Conservation (phyloP, 2,113 vertebrate species). For the Riparia riparia region DNA sequence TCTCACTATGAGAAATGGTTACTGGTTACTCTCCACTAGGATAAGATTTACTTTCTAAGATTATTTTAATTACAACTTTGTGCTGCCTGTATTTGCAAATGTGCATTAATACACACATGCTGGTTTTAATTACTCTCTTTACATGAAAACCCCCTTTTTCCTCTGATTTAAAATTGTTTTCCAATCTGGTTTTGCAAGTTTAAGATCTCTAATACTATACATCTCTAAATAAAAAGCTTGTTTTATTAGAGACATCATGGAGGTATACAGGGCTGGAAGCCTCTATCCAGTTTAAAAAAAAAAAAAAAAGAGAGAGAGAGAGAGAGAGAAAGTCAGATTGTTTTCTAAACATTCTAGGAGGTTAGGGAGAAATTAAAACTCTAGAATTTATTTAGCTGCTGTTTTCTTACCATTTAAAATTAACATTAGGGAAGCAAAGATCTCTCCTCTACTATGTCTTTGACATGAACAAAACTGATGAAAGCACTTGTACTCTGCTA, state of each 20-base stretch:
- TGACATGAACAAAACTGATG: background rate
- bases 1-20: background rate
- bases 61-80: background rate
- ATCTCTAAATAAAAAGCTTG: background rate
- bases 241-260: background rate
- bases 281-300: background rate
- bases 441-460: background rate
- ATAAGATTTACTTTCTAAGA: background rate
- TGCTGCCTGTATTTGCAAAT: background rate
- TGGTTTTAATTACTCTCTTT: background rate
- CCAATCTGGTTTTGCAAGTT: background rate
- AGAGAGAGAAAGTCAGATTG: background rate
- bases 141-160: background rate
- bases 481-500: fast-evolving
- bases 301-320: background rate
- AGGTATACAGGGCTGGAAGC: background rate
- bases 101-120: background rate
- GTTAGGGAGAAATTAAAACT: background rate
- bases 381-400: background rate
- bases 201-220: background rate
- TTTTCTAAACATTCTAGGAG: background rate
- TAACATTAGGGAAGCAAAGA: background rate
- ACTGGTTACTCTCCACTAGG: background rate
- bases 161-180: background rate
- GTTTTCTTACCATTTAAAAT: background rate